phyloP scores from a whole-genome alignment of 2,113 vertebrate genomes.

The Bettongia penicillata region DNA sequence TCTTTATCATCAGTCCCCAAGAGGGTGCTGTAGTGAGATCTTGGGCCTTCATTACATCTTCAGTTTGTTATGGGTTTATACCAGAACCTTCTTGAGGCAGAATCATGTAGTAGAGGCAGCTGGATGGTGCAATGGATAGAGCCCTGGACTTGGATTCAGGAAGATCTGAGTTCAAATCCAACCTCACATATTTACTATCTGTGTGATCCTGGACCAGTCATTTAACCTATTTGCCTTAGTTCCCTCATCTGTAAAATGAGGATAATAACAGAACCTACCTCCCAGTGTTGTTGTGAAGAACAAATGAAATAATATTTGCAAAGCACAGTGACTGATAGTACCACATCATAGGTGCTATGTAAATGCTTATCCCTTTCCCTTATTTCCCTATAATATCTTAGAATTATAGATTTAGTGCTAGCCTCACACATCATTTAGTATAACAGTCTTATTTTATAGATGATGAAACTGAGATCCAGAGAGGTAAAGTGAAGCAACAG shows the following conservation, averaged over 20 bases:
- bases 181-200: not conserved
- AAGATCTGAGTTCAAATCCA: not conserved
- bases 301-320: not conserved
- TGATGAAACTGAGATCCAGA: too few species aligned
- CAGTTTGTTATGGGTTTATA: not conserved
- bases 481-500: too few species aligned
- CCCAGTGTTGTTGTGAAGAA: not conserved
- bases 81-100: not conserved
- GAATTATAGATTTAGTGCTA: too few species aligned
- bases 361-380: too few species aligned
- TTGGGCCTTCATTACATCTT: not conserved
- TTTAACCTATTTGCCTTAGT: not conserved
- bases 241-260: not conserved
- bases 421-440: too few species aligned
- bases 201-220: not conserved
- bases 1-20: not conserved
- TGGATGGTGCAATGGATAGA: not conserved
- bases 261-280: not conserved
- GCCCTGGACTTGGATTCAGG: not conserved
- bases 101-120: not conserved
- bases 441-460: too few species aligned
- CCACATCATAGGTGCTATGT: not conserved
- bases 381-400: too few species aligned
- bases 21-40: not conserved
- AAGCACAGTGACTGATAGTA: not conserved